Conservation (phyloP, 2,888 invertebrate genomes). For the Lobophora halterata region DNA sequence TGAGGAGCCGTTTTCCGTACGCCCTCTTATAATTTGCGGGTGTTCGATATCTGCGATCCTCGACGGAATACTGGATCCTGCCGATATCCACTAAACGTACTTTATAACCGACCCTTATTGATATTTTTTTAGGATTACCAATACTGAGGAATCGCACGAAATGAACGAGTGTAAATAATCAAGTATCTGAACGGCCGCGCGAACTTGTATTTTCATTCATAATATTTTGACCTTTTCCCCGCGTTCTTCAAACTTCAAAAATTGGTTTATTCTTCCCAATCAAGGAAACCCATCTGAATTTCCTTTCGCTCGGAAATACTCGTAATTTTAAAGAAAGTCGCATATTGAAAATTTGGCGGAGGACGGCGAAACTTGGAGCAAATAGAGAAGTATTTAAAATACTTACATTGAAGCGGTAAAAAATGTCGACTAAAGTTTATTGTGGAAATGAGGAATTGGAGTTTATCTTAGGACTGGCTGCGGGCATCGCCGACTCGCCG, state of each 20-base stretch:
- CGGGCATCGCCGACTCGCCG: conserved; percentile 42
- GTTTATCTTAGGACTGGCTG: conserved; percentile 56
- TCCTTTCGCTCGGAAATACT: conserved; percentile 47
- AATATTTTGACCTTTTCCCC: conserved; percentile 28
- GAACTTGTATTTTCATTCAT: conserved; percentile 27
- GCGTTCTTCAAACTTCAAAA: conserved; percentile 33
- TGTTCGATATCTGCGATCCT: conserved; percentile 55
- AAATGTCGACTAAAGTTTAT: conserved; percentile 54
- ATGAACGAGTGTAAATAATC: conserved; percentile 28
- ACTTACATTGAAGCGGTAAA: conserved; percentile 53
- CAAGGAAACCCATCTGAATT: conserved; percentile 53
- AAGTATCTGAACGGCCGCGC: conserved; percentile 19
- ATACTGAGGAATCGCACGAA: conserved; percentile 20
- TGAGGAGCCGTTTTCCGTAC: conserved; percentile 65
- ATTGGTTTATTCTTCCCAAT: conserved; percentile 42
- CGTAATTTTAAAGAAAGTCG: conserved; percentile 47
- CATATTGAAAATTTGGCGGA: conserved; percentile 51
- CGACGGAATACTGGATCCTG: conserved; percentile 44
- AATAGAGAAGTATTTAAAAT: conserved; percentile 62
- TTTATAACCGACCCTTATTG: conserved; percentile 48
- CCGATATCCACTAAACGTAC: conserved; percentile 45
- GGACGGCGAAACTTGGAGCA: conserved; percentile 53
- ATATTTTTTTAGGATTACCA: conserved; percentile 46
- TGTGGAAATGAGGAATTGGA: conserved; percentile 56
- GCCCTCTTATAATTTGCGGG: conserved; percentile 69